Percentiles rank a stretch among this genome's conserved stretches.
phyloP scores from a whole-genome alignment of 2,113 vertebrate genomes.

The Pimephales promelas region DNA sequence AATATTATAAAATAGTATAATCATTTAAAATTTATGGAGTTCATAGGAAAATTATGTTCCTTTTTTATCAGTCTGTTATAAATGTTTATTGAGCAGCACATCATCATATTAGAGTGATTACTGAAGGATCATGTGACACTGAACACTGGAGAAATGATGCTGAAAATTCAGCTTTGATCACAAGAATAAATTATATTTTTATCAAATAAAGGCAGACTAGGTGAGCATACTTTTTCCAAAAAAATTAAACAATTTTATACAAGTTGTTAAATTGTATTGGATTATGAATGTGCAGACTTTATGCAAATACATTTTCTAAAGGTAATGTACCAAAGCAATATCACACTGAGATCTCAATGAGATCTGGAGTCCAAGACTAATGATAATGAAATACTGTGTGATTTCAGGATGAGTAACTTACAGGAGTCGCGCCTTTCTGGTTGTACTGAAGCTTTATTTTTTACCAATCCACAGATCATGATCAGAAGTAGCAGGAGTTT shows the following conservation, averaged over 20 bases:
- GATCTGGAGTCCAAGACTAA: background rate
- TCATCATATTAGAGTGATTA: too few species aligned
- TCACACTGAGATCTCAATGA: background rate
- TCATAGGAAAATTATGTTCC: too few species aligned
- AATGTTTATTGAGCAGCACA: too few species aligned
- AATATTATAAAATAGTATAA: background rate
- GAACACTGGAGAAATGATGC: too few species aligned
- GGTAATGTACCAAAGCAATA: background rate
- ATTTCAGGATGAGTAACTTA: slow-evolving; percentile 9
- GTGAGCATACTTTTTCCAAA: too few species aligned
- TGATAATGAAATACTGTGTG: background rate
- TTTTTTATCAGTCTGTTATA: too few species aligned
- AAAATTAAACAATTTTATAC: too few species aligned
- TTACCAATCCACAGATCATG: background rate
- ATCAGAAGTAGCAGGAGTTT: background rate
- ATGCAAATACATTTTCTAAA: background rate
- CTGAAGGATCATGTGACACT: too few species aligned
- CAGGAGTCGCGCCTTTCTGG: too few species aligned
- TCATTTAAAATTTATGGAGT: background rate
- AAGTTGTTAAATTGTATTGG: background rate
- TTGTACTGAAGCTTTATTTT: too few species aligned
- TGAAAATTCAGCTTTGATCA: too few species aligned
- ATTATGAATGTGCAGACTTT: background rate
- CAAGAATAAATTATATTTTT: too few species aligned
- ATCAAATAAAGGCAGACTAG: background rate